Base-by-base conservation (phyloP, 2,797 vertebrate genomes). In the Coendou prehensilis region DNA sequence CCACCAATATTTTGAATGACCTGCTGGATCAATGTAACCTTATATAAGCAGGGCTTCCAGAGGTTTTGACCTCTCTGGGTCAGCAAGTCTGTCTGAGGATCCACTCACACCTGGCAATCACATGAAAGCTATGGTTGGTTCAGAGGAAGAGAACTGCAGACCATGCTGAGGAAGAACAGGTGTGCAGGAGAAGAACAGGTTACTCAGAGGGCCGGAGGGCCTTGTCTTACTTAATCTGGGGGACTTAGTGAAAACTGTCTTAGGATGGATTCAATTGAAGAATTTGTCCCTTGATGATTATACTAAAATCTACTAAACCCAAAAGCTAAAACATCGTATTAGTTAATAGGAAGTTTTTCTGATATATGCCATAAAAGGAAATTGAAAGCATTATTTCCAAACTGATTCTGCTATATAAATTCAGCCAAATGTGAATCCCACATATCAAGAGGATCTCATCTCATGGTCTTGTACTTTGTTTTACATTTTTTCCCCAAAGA, bases 1-100 rank as follows among this genome's bases (percentile, higher is more conserved):
- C 26, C 52, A 82, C 26, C 54, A 59, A 69, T 63, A 59, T 80
- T 92, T 26, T 93, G 30, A 93, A 95, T 50, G 79, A 64, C 23
- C 37, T 54, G 26, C 83, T 5, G 28, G 45, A n/a, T 92, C 50
- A 92, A 78, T 11, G 52, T 54, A 26, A 37, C 15, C 67, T 47
- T 37, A 9, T 26, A 4, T 50, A 30, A 78, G 45, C 8, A 59
- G 45, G 20, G 2, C 30, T 30, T 93, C 41, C 59, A n/a, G 52
- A 73, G 15, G 37, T 26, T 50, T 56, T 80, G 69, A n/a, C 50
- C 84, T 57, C 7, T 93, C 28, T 61, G 9, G 37, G 47, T 71
- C 89, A 90, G 50, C 33, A 83, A 73, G 20, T 45, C 13, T 30
- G 54, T 52, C 71, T 28, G 28, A 76, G 10, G 18, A 47, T 41